phyloP scores from a whole-genome alignment of 1,140 invertebrate genomes.

The Hyles vespertilio region DNA sequence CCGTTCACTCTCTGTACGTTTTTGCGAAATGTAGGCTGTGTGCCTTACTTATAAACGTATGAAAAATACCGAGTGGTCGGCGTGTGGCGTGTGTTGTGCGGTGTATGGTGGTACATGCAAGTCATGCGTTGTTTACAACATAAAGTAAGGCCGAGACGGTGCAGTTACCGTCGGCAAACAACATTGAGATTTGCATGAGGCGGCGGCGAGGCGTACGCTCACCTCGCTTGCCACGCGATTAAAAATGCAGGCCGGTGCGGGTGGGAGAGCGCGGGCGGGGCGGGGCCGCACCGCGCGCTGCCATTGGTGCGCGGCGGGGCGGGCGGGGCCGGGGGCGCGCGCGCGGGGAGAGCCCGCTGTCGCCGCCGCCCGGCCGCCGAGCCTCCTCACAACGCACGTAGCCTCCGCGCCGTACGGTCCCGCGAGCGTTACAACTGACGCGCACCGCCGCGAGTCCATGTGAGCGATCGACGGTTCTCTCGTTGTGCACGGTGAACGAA shows the following conservation, averaged over 20 bases:
- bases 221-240: constrained; percentile 64
- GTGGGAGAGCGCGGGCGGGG: constrained; percentile 54
- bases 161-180: constrained; percentile 68
- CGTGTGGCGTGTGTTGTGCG: too few relatives aligned
- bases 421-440: constrained; percentile 43
- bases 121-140: constrained; percentile 44
- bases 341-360: constrained; percentile 36
- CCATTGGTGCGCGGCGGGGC: constrained; percentile 31
- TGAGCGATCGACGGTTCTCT: constrained; percentile 67
- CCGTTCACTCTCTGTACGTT: too few relatives aligned
- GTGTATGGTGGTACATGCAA: too few relatives aligned
- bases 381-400: constrained; percentile 67
- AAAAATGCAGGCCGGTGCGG: constrained; percentile 67
- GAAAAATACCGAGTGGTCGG: too few relatives aligned
- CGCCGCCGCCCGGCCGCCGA: constrained; percentile 50
- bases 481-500: constrained; percentile 73
- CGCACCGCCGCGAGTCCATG: constrained; percentile 67
- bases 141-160: constrained; percentile 56
- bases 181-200: constrained; percentile 71
- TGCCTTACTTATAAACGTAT: too few relatives aligned
- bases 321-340: constrained; percentile 37
- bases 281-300: constrained; percentile 27
- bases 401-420: constrained; percentile 62
- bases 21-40: too few relatives aligned
- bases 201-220: constrained; percentile 59